Conservation (phyloP, 2,113 vertebrate genomes). For the Crotophaga sulcirostris region DNA sequence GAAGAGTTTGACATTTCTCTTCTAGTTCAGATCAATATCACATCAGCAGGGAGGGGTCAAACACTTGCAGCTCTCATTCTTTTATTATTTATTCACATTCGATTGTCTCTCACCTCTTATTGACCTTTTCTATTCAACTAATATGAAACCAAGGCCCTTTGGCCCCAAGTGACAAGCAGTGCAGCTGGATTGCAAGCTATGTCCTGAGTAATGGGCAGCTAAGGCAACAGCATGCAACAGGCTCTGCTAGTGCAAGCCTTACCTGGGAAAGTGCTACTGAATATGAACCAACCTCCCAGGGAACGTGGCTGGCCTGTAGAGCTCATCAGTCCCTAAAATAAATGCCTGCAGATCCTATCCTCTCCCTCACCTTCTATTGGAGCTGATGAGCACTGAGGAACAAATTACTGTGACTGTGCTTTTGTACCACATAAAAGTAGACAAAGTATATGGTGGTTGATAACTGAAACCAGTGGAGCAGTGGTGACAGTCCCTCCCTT, state of each 20-base stretch:
- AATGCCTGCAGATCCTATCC: neutral
- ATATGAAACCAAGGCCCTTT: neutral
- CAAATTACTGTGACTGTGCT: neutral
- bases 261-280: neutral
- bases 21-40: conserved; percentile 26
- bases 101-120: conserved; percentile 5
- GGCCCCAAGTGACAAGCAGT: neutral
- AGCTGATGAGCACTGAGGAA: neutral
- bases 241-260: rapidly evolving
- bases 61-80: neutral
- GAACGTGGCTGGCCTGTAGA: neutral
- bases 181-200: neutral
- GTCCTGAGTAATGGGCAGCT: neutral
- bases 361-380: neutral
- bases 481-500: neutral
- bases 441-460: neutral
- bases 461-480: neutral
- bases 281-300: neutral
- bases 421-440: neutral
- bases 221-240: neutral
- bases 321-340: neutral
- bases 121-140: conserved; percentile 1
- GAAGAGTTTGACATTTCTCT: conserved; percentile 11
- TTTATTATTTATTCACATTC: conserved; percentile 37
- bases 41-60: conserved; percentile 36